Percentiles rank a stretch among this genome's conserved stretches.
These are phyloP conservation scores for Coreius guichenoti DNA, from an alignment of 2,797 vertebrate genomes.

Conservation along the genomic window DNA sequence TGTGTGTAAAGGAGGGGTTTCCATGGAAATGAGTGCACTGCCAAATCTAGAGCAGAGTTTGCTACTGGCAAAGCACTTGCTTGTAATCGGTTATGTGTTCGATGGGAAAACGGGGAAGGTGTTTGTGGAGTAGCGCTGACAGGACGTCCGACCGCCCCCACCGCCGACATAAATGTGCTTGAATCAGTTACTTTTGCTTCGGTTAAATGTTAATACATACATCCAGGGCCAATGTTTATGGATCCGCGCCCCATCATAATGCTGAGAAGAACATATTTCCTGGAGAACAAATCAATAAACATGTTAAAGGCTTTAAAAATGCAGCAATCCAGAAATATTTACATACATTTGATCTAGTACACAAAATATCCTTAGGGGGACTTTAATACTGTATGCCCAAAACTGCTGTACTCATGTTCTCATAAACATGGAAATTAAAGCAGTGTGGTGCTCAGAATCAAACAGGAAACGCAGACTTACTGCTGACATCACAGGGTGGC, in stretches of 20 bases:
- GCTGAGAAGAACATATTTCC: constrained; percentile 22
- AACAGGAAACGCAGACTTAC: not conserved
- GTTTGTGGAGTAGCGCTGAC: constrained; percentile 66
- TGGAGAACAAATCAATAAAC: constrained; percentile 56
- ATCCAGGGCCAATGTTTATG: not conserved
- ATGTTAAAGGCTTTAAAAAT: constrained; percentile 52
- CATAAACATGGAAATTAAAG: constrained; percentile 14
- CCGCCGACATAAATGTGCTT: constrained; percentile 61
- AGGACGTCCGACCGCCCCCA: constrained; percentile 64
- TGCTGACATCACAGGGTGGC: constrained; percentile 19
- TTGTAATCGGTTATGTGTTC: constrained; percentile 67
- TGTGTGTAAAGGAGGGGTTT: constrained; percentile 58
- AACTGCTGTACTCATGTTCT: constrained; percentile 16
- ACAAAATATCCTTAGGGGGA: constrained; percentile 39
- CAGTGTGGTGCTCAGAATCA: not conserved
- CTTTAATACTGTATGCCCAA: constrained; percentile 17
- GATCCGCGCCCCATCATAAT: not conserved
- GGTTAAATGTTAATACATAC: constrained; percentile 5
- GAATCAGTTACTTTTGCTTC: constrained; percentile 58
- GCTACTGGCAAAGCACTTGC: constrained; percentile 68
- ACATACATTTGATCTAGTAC: constrained; percentile 63
- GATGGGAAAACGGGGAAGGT: constrained; percentile 53
- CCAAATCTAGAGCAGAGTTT: constrained; percentile 68
- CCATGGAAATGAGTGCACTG: constrained; percentile 57
- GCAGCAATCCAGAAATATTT: constrained; percentile 55